Conservation (phyloP, 2,797 vertebrate genomes). For the Cuniculus paca region DNA sequence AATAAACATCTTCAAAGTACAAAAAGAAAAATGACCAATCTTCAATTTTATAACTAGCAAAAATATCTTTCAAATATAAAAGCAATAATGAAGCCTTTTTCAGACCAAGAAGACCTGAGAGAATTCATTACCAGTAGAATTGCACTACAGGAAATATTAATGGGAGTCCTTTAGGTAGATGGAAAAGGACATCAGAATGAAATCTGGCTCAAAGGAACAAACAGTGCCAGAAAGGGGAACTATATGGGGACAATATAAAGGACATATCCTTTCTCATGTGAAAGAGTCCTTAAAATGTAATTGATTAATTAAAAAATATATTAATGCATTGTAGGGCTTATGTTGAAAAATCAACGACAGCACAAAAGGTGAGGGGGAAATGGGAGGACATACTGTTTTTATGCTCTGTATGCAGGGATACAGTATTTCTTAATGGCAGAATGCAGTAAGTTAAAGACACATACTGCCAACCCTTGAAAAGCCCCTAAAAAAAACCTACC, state of each 20-base stretch:
- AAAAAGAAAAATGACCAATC: background rate
- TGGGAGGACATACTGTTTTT: background rate
- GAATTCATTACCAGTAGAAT: background rate
- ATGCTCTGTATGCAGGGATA: background rate
- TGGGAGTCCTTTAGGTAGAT: background rate
- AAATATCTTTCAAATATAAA: background rate
- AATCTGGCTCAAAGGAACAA: background rate
- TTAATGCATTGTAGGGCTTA: background rate
- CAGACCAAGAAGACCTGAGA: background rate
- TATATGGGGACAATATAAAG: background rate
- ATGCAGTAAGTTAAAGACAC: background rate
- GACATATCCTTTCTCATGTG: background rate
- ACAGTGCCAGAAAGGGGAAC: background rate
- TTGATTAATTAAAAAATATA: background rate
- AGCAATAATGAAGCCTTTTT: constrained; percentile 24
- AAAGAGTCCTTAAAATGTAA: constrained; percentile 23
- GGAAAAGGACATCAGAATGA: background rate
- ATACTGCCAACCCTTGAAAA: background rate
- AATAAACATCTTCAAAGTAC: no score
- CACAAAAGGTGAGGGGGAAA: background rate
- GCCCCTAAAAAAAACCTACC: background rate
- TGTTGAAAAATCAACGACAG: background rate
- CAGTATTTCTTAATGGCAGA: background rate
- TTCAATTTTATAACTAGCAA: background rate
- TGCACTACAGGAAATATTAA: background rate